These are phyloP conservation scores for Notothenia coriiceps DNA, from an alignment of 2,113 vertebrate species.

Conservation along the genomic window DNA sequence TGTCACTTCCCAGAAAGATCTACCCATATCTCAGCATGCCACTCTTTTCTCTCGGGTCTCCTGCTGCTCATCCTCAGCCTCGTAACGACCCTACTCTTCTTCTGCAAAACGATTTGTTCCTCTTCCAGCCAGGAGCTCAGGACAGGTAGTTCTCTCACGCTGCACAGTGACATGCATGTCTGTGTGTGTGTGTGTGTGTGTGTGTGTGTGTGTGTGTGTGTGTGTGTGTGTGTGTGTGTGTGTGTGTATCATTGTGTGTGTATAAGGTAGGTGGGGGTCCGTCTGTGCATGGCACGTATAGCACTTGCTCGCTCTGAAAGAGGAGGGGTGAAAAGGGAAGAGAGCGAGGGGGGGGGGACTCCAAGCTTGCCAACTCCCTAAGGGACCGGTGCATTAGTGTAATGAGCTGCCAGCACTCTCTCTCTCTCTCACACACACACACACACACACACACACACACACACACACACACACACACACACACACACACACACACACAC, in stretches of 20 bases:
- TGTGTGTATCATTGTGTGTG: conserved; percentile 10
- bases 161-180: conserved; percentile 36
- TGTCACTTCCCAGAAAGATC: conserved; percentile 38
- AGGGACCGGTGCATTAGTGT: conserved; percentile 82
- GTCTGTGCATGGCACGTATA: conserved; percentile 34
- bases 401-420: conserved; percentile 75
- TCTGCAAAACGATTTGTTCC: conserved; percentile 30
- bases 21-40: conserved; percentile 15
- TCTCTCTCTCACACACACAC: too few relatives aligned
- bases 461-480: too few relatives aligned
- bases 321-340: conserved; percentile 45
- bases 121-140: conserved; percentile 50
- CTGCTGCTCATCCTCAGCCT: conserved; percentile 40
- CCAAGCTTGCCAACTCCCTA: conserved; percentile 72
- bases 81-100: background rate
- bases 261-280: conserved; percentile 28
- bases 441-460: too few relatives aligned
- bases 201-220: conserved; percentile 32
- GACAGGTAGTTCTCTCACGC: conserved; percentile 60
- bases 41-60: background rate
- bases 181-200: conserved; percentile 20
- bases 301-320: conserved; percentile 51
- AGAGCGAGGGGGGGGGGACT: conserved; percentile 39
- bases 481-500: conserved; percentile 20
- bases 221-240: conserved; percentile 30